Evolutionary conservation across 2,113 vertebrate species (phyloP), one percentile per base, ranked within the genome.

Genomic region (Cepphus grylle): DNA sequence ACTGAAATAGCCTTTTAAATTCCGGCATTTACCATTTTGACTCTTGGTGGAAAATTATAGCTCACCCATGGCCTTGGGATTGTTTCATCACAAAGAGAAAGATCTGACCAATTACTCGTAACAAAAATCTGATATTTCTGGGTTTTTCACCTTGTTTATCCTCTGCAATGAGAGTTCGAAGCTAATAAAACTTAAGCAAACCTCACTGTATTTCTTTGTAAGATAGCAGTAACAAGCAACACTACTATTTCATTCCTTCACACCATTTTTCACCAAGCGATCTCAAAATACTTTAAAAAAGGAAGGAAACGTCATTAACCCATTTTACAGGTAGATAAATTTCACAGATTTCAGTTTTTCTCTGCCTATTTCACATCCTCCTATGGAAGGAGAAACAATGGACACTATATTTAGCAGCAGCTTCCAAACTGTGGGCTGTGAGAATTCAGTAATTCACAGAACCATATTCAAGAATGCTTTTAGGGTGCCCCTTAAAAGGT

Each of bases 301-400:
- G 93, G 93, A 96, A 97, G 95, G 92, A 96, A 96, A 76, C 13
- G n/a, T 42, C 90, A 95, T 56, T 77, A 73, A 70, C 45, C 49
- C 53, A 77, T 85, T 94, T 90, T 82, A 91, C 91, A 96, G 94
- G 92, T 94, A 96, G 66, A 95, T 72, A 96, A 87, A 94, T 90
- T 93, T 86, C 72, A 88, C 36, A 58, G 70, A 91, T 94, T 91
- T 94, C 65, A 71, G 77, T 15, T 78, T 96, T 94, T 91, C 79
- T 94, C 56, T 95, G 87, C 59, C 74, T 88, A 74, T 83, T 95
- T 94, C 86, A 96, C 93, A 96, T 97, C 94, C 94, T 96, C 77
- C 67, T 90, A 74, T 78, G 79, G 49, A 96, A 88, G 71, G 21
- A 88, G 62, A 40, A 92, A 95, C 85, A 94, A 96, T 94, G 49